These are phyloP conservation scores for Stictonetta naevosa DNA, from an alignment of 2,113 vertebrate genomes.

Conservation along the genomic window DNA sequence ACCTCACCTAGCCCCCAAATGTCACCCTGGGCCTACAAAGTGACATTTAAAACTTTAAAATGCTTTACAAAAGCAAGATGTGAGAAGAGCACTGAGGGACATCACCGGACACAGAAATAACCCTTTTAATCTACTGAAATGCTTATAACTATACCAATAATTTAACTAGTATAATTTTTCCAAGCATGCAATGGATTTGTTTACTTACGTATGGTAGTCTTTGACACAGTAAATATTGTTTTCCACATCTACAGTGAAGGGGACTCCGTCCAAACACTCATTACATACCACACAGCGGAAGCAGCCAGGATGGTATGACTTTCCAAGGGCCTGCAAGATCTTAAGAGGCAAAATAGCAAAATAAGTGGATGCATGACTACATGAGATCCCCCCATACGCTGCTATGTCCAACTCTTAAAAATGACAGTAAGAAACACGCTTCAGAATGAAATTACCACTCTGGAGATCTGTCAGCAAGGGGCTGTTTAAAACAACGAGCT, in stretches of 20 bases:
- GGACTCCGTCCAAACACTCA: constrained; percentile 94
- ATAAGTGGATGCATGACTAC: not conserved
- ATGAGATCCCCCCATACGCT: not conserved
- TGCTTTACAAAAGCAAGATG: not conserved
- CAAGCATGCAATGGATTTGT: not conserved
- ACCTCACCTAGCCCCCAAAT: not conserved
- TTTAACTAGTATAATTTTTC: accelerated
- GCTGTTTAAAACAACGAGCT: constrained; percentile 20
- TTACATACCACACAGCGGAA: constrained; percentile 98
- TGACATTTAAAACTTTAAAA: not conserved
- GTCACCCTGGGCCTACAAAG: not conserved
- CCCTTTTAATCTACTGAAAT: not conserved
- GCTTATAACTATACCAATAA: not conserved
- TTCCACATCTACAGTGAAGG: constrained; percentile 96
- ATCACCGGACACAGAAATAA: not conserved
- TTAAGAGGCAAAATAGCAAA: constrained; percentile 59
- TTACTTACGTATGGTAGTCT: constrained; percentile 96
- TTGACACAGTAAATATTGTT: constrained; percentile 99
- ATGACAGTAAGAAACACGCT: not conserved
- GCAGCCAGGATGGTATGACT: constrained; percentile 97
- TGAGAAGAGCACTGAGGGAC: not conserved
- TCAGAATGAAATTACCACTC: not conserved
- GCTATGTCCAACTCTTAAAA: not conserved
- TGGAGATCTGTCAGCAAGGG: constrained; percentile 13
- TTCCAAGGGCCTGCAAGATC: constrained; percentile 97